Conservation (phyloP, 2,797 vertebrate genomes). For the Mustela erminea region DNA sequence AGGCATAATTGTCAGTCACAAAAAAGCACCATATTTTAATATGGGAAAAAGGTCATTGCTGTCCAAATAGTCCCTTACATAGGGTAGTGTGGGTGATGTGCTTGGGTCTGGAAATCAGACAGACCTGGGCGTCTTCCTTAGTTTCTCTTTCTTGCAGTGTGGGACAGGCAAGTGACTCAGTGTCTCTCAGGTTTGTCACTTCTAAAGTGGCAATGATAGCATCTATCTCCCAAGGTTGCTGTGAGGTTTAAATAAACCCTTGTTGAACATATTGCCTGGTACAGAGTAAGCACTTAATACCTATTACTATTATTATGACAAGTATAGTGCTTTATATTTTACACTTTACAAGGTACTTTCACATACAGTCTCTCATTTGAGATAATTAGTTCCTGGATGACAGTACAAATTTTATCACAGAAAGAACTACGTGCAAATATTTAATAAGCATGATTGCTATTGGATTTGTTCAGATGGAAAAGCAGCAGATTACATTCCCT, state of each 20-base stretch:
- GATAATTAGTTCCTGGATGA: slow-evolving; percentile 23
- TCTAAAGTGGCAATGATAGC: neutral
- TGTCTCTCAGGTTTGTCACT: neutral
- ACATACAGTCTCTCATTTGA: slow-evolving; percentile 44
- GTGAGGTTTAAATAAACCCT: slow-evolving; percentile 1
- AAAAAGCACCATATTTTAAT: neutral
- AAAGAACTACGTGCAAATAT: slow-evolving; percentile 33
- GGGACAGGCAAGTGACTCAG: neutral
- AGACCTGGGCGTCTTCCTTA: neutral
- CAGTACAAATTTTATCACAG: slow-evolving; percentile 28
- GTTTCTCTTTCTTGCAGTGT: neutral
- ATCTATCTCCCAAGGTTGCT: slow-evolving; percentile 5
- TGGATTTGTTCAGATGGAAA: slow-evolving; percentile 51
- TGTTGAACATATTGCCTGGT: neutral
- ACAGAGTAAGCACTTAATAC: slow-evolving; percentile 4
- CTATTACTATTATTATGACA: slow-evolving; percentile 7
- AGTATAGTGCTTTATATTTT: slow-evolving; percentile 29
- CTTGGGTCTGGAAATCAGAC: neutral
- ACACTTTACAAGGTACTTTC: slow-evolving; percentile 31
- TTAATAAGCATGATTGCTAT: slow-evolving; percentile 48
- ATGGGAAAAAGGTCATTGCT: neutral
- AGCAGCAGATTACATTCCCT: neutral
- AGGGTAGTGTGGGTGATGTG: neutral
- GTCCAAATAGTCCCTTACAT: neutral
- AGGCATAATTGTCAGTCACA: neutral